Conservation (phyloP, 2,797 vertebrate genomes). For the Phoxinus dragarum region DNA sequence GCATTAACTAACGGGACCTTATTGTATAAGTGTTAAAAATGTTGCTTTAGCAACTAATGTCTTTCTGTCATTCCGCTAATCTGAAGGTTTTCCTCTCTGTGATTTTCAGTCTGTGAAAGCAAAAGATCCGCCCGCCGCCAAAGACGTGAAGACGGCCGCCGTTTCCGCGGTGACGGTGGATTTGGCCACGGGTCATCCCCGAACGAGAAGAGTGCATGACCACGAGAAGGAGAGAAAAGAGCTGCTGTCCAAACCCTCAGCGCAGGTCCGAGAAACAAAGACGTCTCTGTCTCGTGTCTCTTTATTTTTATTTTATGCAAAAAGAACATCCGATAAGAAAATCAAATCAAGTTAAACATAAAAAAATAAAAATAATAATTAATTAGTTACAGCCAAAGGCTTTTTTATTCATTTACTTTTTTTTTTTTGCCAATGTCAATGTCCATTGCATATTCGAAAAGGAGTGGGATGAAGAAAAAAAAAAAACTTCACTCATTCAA, state of each 20-base stretch:
- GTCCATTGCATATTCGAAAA: no score
- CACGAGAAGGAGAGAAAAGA: constrained; percentile 95
- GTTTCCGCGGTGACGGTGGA: constrained; percentile 70
- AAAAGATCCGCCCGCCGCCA: constrained; percentile 80
- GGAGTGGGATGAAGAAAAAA: no score
- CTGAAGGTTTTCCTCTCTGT: constrained; percentile 11
- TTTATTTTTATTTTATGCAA: no score
- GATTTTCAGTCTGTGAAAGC: constrained; percentile 70
- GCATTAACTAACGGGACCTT: background rate
- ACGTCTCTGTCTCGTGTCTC: background rate
- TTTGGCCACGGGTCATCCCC: constrained; percentile 69
- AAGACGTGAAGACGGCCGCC: constrained; percentile 79
- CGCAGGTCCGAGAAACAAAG: constrained; percentile 78
- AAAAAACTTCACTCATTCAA: no score
- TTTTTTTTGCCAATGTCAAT: no score
- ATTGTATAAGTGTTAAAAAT: background rate
- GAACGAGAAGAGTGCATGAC: constrained; percentile 88
- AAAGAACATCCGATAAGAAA: no score
- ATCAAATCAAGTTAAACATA: no score
- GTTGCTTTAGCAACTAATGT: background rate
- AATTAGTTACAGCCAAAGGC: no score
- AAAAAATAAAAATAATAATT: no score
- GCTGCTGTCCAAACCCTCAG: constrained; percentile 83
- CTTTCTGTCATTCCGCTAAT: background rate
- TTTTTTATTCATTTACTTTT: no score